Evolutionary conservation across 2,888 invertebrate species (phyloP).

Genomic region (Byasa hedistus): DNA sequence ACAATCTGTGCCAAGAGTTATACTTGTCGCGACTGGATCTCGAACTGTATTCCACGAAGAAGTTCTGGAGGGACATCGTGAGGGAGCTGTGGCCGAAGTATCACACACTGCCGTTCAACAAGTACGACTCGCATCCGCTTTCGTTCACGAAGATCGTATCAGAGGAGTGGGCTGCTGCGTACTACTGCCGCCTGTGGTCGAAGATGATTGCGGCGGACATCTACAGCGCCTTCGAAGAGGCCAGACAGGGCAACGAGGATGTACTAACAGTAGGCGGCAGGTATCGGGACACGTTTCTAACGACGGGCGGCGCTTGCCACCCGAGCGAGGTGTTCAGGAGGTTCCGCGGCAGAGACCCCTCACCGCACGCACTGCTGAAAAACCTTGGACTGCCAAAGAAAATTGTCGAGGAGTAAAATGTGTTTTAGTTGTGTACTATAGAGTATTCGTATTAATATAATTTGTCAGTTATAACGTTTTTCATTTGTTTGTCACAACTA

Average conservation of each 20-base stretch:
- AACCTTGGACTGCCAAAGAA: slow-evolving; percentile 78
- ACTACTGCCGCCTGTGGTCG: slow-evolving; percentile 92
- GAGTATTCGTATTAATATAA: slow-evolving; percentile 44
- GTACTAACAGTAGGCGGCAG: slow-evolving; percentile 82
- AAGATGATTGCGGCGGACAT: slow-evolving; percentile 94
- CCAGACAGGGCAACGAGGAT: slow-evolving; percentile 72
- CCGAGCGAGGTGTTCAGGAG: slow-evolving; percentile 92
- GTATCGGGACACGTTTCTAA: slow-evolving; percentile 90
- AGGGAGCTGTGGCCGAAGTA: slow-evolving; percentile 90
- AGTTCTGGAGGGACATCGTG: slow-evolving; percentile 91
- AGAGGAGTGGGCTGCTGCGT: slow-evolving; percentile 91
- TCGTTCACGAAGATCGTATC: slow-evolving; percentile 91
- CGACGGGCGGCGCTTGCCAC: slow-evolving; percentile 89
- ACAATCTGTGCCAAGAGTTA: slow-evolving; percentile 88
- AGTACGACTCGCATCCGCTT: slow-evolving; percentile 91
- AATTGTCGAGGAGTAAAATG: slow-evolving; percentile 53
- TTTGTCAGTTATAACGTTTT: neutral
- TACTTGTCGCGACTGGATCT: slow-evolving; percentile 91
- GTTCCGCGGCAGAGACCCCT: slow-evolving; percentile 95
- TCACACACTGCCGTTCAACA: slow-evolving; percentile 86
- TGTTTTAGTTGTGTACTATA: slow-evolving; percentile 43
- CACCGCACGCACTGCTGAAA: slow-evolving; percentile 88
- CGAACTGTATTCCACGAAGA: slow-evolving; percentile 86
- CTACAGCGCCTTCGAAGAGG: slow-evolving; percentile 91
- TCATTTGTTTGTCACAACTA: neutral